Conservation (phyloP, 1,140 invertebrate genomes). For the Idris sp. region DNA sequence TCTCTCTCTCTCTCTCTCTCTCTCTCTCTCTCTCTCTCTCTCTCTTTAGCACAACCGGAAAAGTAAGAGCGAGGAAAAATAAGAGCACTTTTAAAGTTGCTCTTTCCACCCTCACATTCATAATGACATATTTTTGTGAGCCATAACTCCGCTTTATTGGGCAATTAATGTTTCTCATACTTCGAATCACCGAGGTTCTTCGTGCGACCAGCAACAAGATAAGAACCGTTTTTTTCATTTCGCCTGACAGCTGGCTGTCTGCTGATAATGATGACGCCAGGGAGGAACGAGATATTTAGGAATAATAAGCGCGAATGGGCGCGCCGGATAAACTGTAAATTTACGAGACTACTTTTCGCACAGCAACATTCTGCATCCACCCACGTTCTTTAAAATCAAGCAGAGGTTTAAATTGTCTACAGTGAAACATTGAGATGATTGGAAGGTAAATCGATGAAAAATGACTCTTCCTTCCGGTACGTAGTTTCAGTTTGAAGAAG, state of each 20-base stretch:
- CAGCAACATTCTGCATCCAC: conserved; percentile 40
- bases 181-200: conserved; percentile 20
- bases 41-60: no score
- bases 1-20: no score
- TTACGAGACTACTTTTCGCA: conserved; percentile 70
- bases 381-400: conserved; percentile 32
- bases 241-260: conserved; percentile 60
- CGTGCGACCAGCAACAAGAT: conserved; percentile 60
- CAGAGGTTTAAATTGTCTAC: conserved; percentile 41
- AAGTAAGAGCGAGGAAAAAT: conserved; percentile 54
- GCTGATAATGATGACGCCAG: conserved; percentile 61
- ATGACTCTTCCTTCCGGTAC: no score
- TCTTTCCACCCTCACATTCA: conserved; percentile 56
- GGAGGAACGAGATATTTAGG: conserved; percentile 76
- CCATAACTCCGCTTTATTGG: conserved; percentile 76
- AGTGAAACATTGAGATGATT: conserved; percentile 31
- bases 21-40: no score
- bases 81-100: conserved; percentile 69
- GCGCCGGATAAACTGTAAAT: conserved; percentile 77
- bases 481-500: no score
- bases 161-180: conserved; percentile 75
- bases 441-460: conserved; percentile 16
- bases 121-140: conserved; percentile 71
- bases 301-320: conserved; percentile 77
- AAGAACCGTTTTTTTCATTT: conserved; percentile 73